phyloP scores from a whole-genome alignment of 2,797 vertebrate genomes.

The Lithobates pipiens region DNA sequence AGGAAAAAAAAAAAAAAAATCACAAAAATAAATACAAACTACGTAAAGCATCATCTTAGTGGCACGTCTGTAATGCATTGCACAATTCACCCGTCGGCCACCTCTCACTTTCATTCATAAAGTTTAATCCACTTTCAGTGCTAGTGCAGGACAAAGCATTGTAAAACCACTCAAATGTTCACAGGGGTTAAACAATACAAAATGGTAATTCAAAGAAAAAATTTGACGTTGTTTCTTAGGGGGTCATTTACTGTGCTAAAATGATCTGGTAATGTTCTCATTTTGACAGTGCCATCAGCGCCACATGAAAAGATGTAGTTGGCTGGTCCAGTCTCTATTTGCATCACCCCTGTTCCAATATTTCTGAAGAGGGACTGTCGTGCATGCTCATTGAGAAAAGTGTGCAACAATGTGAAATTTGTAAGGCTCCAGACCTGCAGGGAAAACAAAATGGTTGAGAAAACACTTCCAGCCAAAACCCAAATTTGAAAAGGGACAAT shows the following conservation, averaged over 20 bases:
- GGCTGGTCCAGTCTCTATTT: slow-evolving; percentile 90
- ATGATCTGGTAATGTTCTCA: slow-evolving; percentile 90
- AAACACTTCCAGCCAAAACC: too few relatives aligned
- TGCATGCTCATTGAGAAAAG: slow-evolving; percentile 91
- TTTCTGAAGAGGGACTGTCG: slow-evolving; percentile 98
- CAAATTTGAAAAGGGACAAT: too few relatives aligned
- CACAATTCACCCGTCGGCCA: slow-evolving; percentile 67
- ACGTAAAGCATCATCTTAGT: slow-evolving; percentile 65
- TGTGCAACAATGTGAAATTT: slow-evolving; percentile 85
- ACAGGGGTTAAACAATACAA: slow-evolving; percentile 37
- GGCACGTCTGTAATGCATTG: slow-evolving; percentile 64
- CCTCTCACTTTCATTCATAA: slow-evolving; percentile 64
- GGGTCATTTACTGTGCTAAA: slow-evolving; percentile 80
- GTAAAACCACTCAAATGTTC: background rate
- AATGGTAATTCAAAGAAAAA: slow-evolving; percentile 82
- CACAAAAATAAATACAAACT: slow-evolving; percentile 71
- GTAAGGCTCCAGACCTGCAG: slow-evolving; percentile 89
- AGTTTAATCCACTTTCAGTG: slow-evolving; percentile 37
- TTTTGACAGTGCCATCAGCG: slow-evolving; percentile 97
- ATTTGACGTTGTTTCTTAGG: slow-evolving; percentile 86
- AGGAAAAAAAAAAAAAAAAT: slow-evolving; percentile 60
- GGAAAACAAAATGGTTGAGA: background rate
- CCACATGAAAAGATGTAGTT: slow-evolving; percentile 97
- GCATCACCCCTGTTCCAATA: slow-evolving; percentile 97
- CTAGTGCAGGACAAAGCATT: slow-evolving; percentile 50